Evolutionary conservation across 2,113 vertebrate genomes (phyloP), one percentile per base, ranked within the genome.

Genomic region (Apus apus): DNA sequence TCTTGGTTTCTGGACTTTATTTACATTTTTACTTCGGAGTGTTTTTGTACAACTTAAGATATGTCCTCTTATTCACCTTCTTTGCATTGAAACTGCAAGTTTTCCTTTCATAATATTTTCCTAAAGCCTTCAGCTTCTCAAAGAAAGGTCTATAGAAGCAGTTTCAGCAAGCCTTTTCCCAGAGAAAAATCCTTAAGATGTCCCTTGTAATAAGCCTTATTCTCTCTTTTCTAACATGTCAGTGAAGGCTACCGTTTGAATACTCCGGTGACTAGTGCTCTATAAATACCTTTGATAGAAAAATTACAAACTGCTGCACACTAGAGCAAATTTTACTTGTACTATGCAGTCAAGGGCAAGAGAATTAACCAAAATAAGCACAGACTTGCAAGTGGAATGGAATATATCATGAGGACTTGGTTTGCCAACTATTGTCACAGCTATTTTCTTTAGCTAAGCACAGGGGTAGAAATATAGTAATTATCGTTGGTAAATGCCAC

Each of bases 201-300:
- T 53, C 20, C 10, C 26, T 76, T 53, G 8, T 53, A 92, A 77
- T 57, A 54, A 54, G 27, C 38, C 45, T 57, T 89, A 54, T 73
- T 94, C 50, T 30, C 48, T 87, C 64, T 83, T 48, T 67, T 90
- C 57, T 74, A 76, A 60, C 30, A 36, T 1, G 3, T 38, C 67
- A 66, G 27, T 38, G 64, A 53, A 43, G 48, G 56, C 30, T 87
- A 85, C 26, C 87, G 29, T 13, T 40, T 66, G 87, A 93, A 81
- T 48, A 76, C 34, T 84, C 77, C 6, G 9, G 34, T 50, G 45
- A 79, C 66, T 64, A 70, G 40, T 22, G 56, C 38, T 91, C 79
- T 96, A 46, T 93, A 96, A 94, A 93, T 92, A 93, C 64, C 21
- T 83, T 61, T 92, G 67, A 92, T 79, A 82, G 65, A 90, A 79